A percentile compares a stretch with the other conserved stretches of the same genome.
phyloP scores from a whole-genome alignment of 2,888 invertebrate genomes.

The Isoperla grammatica region DNA sequence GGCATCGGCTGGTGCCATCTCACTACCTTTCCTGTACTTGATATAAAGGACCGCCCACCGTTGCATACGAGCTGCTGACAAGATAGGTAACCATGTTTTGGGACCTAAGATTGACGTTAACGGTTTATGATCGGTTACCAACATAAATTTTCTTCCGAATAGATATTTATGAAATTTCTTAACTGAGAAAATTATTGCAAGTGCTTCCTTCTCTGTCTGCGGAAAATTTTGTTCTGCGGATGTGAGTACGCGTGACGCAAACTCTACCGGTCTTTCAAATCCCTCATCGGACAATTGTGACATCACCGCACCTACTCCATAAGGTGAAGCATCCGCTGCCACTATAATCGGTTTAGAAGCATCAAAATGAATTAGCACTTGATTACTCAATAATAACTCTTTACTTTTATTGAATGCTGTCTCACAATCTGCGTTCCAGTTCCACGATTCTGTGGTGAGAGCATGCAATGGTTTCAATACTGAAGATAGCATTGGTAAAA shows the following conservation, averaged over 20 bases:
- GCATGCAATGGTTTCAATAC: neutral
- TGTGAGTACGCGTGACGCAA: neutral
- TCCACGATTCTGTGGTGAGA: neutral
- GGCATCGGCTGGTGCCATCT: neutral
- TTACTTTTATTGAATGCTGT: neutral
- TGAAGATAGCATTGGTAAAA: neutral
- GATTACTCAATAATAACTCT: too few relatives aligned
- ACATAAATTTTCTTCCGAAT: neutral
- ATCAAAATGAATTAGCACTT: neutral
- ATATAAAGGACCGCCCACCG: neutral
- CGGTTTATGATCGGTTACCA: neutral
- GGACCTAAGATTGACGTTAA: neutral
- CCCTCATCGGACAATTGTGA: neutral
- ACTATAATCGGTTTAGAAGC: neutral
- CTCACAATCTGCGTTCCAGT: neutral
- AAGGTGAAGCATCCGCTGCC: neutral
- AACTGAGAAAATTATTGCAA: neutral
- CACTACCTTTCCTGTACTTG: neutral
- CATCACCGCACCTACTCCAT: neutral
- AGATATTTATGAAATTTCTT: neutral
- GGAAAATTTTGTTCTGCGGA: too few relatives aligned
- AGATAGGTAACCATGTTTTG: neutral
- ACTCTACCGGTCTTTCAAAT: neutral
- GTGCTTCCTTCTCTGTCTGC: neutral
- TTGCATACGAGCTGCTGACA: neutral